A percentile compares a stretch with the other conserved stretches of the same genome.
Evolutionary conservation across 2,888 invertebrate genomes (phyloP).

Genomic region (Stenichneumon culpator): DNA sequence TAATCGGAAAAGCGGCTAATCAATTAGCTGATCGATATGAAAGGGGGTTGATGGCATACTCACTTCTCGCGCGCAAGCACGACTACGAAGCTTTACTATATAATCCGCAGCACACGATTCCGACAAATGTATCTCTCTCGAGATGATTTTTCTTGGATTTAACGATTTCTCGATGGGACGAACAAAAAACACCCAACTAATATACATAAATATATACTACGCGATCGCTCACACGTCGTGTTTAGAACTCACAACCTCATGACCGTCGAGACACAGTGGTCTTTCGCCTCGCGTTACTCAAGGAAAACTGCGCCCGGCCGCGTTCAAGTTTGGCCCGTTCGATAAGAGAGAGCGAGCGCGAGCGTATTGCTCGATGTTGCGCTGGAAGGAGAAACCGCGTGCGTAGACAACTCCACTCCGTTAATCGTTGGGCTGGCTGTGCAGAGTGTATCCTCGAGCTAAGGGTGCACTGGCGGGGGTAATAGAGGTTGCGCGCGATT

Average conservation of each 20-base stretch:
- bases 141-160: not conserved
- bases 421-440: constrained; percentile 1
- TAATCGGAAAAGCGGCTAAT: not conserved
- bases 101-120: not conserved
- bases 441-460: constrained; percentile 6
- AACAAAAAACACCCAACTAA: not conserved
- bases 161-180: not conserved
- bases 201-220: constrained; percentile 14
- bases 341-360: constrained; percentile 66
- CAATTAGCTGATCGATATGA: not conserved
- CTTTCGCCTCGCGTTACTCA: constrained; percentile 66
- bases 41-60: constrained; percentile 23
- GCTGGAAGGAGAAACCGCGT: constrained; percentile 66
- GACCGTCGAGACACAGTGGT: constrained; percentile 52
- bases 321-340: constrained; percentile 54
- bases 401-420: constrained; percentile 9
- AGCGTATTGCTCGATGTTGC: constrained; percentile 50
- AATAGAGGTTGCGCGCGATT: constrained; percentile 61
- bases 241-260: constrained; percentile 64
- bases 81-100: not conserved
- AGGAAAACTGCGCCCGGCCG: constrained; percentile 67
- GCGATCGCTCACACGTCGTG: constrained; percentile 46
- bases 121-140: not conserved
- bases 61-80: constrained; percentile 42
- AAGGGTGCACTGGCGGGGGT: constrained; percentile 50